Percentiles rank a stretch among this genome's conserved stretches.
Conservation (phyloP, 2,888 invertebrate species). For the Hipparchia sbordonii region DNA sequence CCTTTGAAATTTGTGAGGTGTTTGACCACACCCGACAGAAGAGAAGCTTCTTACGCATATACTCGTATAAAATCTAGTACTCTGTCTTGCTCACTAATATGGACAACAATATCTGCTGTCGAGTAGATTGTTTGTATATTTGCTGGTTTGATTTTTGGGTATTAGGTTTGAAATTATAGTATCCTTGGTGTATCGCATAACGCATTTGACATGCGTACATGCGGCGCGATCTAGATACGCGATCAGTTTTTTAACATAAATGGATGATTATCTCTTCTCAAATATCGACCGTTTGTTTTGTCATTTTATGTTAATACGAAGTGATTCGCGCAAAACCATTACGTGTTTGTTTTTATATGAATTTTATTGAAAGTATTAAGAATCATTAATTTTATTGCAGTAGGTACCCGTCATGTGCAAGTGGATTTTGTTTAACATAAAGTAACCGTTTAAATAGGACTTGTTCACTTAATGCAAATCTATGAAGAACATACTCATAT, state of each 20-base stretch:
- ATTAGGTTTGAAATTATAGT: too few species aligned
- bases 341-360: conserved; percentile 24
- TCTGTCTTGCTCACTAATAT: too few species aligned
- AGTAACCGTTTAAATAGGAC: background rate
- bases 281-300: conserved; percentile 28
- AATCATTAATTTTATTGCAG: background rate
- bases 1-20: too few species aligned
- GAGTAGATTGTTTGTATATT: too few species aligned
- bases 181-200: too few species aligned
- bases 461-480: background rate
- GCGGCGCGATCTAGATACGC: background rate
- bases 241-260: conserved; percentile 22
- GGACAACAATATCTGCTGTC: too few species aligned
- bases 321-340: conserved; percentile 14
- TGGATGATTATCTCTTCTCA: conserved; percentile 37
- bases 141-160: too few species aligned
- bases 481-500: background rate
- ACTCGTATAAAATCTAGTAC: too few species aligned
- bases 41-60: too few species aligned
- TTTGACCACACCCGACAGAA: too few species aligned
- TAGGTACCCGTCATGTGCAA: background rate
- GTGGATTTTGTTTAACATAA: background rate
- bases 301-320: conserved; percentile 32
- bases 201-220: background rate
- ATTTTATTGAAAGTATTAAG: background rate